A percentile compares a stretch with the other conserved stretches of the same genome.
phyloP scores from a whole-genome alignment of 2,888 invertebrate species.

The Cantharis nigra region DNA sequence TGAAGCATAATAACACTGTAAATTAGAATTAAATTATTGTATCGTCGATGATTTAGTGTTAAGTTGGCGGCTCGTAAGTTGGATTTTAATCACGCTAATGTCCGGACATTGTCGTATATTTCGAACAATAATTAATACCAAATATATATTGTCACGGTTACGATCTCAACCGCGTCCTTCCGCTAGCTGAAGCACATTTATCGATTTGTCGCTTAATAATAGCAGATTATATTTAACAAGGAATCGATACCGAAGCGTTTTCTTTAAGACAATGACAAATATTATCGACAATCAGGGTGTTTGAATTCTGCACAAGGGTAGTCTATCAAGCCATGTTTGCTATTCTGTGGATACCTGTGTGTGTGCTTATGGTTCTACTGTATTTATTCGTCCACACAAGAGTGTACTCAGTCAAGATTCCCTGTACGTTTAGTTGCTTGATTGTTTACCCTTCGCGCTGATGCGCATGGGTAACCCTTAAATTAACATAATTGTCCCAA shows the following conservation, averaged over 20 bases:
- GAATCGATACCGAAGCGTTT: background rate
- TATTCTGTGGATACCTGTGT: conserved; percentile 24
- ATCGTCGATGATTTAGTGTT: background rate
- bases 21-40: background rate
- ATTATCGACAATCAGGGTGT: background rate
- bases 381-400: conserved; percentile 28
- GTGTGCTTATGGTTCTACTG: conserved; percentile 25
- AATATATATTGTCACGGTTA: conserved; percentile 40
- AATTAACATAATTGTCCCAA: conserved; percentile 26
- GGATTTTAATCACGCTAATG: conserved; percentile 33
- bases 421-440: conserved; percentile 26
- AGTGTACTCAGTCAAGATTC: conserved; percentile 23
- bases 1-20: background rate
- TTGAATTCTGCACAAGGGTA: background rate
- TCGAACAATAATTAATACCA: conserved; percentile 40
- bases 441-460: conserved; percentile 25
- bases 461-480: conserved; percentile 24
- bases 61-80: background rate
- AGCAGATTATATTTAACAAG: background rate
- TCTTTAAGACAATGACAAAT: background rate
- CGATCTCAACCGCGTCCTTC: conserved; percentile 41
- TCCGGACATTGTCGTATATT: conserved; percentile 39
- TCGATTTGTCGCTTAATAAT: conserved; percentile 30
- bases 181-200: conserved; percentile 40
- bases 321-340: conserved; percentile 21